phyloP scores from a whole-genome alignment of 2,113 vertebrate genomes.

The Formicarius rufipectus region DNA sequence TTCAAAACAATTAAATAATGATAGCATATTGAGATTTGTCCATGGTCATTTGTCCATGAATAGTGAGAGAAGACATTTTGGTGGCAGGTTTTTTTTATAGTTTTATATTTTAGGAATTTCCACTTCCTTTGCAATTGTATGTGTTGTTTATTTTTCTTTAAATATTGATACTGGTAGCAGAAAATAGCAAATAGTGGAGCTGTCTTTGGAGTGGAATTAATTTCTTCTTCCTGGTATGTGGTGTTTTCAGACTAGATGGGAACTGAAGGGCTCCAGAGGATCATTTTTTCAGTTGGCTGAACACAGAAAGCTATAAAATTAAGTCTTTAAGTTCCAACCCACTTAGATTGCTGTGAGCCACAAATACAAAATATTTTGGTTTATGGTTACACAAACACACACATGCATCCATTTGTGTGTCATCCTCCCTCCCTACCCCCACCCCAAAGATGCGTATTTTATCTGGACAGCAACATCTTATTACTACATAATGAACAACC shows the following conservation, averaged over 20 bases:
- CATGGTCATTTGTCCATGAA: neutral
- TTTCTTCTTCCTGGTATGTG: neutral
- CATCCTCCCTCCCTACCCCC: rapidly evolving
- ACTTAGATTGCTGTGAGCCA: neutral
- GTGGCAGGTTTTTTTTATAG: neutral
- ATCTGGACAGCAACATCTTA: neutral
- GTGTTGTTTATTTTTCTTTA: neutral
- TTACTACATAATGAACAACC: neutral
- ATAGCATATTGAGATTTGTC: neutral
- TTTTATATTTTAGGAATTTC: neutral
- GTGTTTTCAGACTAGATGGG: neutral
- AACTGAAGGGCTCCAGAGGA: neutral
- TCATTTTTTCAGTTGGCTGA: neutral
- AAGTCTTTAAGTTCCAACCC: neutral
- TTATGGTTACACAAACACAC: neutral
- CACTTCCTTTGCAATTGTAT: neutral
- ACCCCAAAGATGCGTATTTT: neutral
- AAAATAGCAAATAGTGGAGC: neutral
- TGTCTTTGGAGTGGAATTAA: neutral
- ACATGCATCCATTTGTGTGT: no score
- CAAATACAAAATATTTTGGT: neutral
- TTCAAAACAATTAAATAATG: neutral
- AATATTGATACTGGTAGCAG: neutral
- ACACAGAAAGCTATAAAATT: neutral
- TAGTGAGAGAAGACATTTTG: neutral